phyloP scores from a whole-genome alignment of 2,113 vertebrate species.

The Mobula birostris region DNA sequence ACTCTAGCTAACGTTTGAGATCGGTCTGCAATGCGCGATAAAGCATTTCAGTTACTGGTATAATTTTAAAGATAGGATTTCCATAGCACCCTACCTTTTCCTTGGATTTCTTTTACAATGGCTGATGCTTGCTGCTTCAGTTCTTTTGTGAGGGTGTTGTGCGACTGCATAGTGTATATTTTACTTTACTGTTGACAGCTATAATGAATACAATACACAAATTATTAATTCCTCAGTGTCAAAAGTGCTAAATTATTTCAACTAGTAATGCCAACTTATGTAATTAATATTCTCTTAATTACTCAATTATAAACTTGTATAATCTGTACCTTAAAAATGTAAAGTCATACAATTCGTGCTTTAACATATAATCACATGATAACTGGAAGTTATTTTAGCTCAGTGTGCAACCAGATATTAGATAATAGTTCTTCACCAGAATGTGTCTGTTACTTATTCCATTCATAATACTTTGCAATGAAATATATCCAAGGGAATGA shows the following conservation, averaged over 20 bases:
- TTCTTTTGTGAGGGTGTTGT: conserved; percentile 68
- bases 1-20: not conserved
- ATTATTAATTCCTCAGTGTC: not conserved
- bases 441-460: not conserved
- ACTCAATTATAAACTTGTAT: not conserved
- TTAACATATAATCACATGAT: too few species aligned
- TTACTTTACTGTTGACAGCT: conserved; percentile 56
- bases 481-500: not conserved
- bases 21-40: not conserved
- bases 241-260: not conserved
- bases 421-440: not conserved
- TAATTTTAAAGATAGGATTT: not conserved
- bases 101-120: conserved; percentile 82
- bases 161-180: conserved; percentile 66
- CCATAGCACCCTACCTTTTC: conserved; percentile 62
- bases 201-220: conserved; percentile 43
- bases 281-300: not conserved
- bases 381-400: not conserved
- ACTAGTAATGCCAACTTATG: not conserved
- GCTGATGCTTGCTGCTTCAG: conserved; percentile 80
- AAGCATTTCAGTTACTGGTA: not conserved
- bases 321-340: not conserved
- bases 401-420: not conserved
- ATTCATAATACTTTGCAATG: not conserved
- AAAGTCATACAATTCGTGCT: too few species aligned